Evolutionary conservation across 1,140 invertebrate genomes (phyloP).

Genomic region (Drosophila athabasca): DNA sequence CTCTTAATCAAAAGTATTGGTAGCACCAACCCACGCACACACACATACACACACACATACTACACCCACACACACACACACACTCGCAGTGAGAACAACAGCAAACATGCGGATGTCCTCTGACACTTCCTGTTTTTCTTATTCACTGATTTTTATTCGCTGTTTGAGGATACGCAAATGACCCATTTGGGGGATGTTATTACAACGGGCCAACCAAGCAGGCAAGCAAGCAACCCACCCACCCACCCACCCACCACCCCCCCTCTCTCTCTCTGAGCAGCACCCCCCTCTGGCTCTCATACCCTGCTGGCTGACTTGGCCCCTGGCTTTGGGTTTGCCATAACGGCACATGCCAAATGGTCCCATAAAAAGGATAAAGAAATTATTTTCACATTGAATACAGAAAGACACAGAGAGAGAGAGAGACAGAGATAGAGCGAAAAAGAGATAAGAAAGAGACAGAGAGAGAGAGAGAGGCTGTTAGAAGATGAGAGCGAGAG

Average conservation of each 20-base stretch:
- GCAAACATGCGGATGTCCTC: slow-evolving; percentile 81
- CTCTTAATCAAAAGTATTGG: slow-evolving; percentile 81
- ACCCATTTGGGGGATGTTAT: slow-evolving; percentile 84
- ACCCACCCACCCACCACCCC: slow-evolving; percentile 17
- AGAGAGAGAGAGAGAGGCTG: slow-evolving; percentile 5
- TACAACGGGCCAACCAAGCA: slow-evolving; percentile 50
- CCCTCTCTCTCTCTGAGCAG: not conserved
- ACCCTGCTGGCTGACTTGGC: not conserved
- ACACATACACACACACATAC: not conserved
- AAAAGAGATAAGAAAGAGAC: slow-evolving; percentile 36
- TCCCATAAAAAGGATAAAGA: slow-evolving; percentile 84
- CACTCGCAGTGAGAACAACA: slow-evolving; percentile 17
- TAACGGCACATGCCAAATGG: slow-evolving; percentile 83
- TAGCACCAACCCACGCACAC: slow-evolving; percentile 37
- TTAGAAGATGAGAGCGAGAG: slow-evolving; percentile 1
- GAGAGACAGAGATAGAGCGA: slow-evolving; percentile 48
- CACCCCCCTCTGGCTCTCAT: slow-evolving; percentile 14
- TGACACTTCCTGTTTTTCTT: slow-evolving; percentile 83
- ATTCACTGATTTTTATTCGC: slow-evolving; percentile 84
- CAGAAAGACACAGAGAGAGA: slow-evolving; percentile 7
- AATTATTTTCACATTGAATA: slow-evolving; percentile 83
- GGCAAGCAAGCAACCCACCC: slow-evolving; percentile 38
- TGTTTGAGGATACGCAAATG: slow-evolving; percentile 84
- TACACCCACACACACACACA: slow-evolving; percentile 13
- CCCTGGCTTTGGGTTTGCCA: slow-evolving; percentile 53